phyloP scores from a whole-genome alignment of 2,797 vertebrate genomes.

The Columba guinea region DNA sequence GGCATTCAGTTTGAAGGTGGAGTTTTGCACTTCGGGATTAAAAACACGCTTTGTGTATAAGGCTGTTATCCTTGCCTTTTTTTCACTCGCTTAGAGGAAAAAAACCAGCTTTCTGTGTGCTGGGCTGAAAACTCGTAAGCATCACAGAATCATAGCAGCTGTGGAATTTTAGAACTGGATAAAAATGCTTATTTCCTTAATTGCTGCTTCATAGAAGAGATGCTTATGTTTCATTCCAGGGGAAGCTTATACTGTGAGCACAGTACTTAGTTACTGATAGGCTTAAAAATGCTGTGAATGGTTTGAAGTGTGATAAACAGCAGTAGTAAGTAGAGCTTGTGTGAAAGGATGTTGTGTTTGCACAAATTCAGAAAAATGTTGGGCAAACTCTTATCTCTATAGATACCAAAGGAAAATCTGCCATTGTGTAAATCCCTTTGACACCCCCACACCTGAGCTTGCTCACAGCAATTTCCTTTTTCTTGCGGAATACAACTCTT shows the following conservation, averaged over 20 bases:
- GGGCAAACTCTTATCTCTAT: background rate
- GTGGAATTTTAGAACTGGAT: background rate
- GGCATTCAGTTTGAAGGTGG: background rate
- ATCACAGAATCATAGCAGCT: background rate
- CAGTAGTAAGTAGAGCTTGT: background rate
- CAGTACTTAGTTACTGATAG: background rate
- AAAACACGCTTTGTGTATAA: background rate
- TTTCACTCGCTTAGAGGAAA: accelerated
- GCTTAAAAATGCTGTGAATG: background rate
- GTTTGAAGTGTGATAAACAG: background rate
- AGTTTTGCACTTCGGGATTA: background rate
- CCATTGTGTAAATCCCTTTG: background rate
- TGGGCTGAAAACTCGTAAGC: background rate
- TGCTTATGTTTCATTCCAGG: background rate
- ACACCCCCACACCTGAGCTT: background rate
- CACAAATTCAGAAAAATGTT: background rate
- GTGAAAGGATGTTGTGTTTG: background rate
- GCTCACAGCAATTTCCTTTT: background rate
- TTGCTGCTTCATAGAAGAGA: background rate
- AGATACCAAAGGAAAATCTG: background rate
- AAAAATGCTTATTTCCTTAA: background rate
- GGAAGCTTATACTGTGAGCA: background rate
- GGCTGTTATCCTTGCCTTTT: background rate
- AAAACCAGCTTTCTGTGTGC: background rate
- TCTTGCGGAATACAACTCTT: background rate